These are phyloP conservation scores for Yponomeuta sedellus DNA, from an alignment of 2,888 invertebrate species.

Conservation along the genomic window DNA sequence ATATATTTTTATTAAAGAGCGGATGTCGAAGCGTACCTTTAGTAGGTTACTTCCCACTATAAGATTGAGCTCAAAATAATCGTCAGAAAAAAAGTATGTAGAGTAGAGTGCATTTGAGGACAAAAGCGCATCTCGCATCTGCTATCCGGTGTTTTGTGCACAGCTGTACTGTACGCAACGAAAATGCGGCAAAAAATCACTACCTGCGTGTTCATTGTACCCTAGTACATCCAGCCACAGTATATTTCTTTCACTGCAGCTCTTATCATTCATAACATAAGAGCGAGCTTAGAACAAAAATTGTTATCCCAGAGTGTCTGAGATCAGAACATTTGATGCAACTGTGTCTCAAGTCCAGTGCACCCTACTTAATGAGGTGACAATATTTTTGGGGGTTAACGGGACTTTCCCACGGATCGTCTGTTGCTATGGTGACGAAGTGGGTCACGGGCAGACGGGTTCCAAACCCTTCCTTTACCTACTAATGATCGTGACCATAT, in stretches of 20 bases:
- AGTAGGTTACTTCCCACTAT: neutral
- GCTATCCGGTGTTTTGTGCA: slow-evolving; percentile 52
- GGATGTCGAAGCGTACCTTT: neutral
- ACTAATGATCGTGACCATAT: slow-evolving; percentile 32
- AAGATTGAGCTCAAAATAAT: neutral
- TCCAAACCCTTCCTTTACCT: slow-evolving; percentile 19
- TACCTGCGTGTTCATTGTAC: neutral
- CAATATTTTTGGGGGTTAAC: neutral
- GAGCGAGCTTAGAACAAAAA: no score
- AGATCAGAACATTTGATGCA: neutral
- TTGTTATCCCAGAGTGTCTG: no score
- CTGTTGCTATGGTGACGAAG: neutral
- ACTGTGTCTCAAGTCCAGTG: neutral
- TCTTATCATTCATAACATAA: no score
- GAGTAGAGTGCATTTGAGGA: slow-evolving; percentile 20
- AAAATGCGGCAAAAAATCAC: neutral
- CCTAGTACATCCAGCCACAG: slow-evolving; percentile 21
- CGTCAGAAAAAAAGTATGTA: neutral
- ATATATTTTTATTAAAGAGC: neutral
- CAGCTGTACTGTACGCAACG: slow-evolving; percentile 47
- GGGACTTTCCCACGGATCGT: neutral
- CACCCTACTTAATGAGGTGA: neutral
- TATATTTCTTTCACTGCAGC: neutral
- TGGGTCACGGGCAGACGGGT: slow-evolving; percentile 22
- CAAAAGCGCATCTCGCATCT: slow-evolving; percentile 58